phyloP scores from a whole-genome alignment of 2,113 vertebrate species.

The Siphamia tubifer region DNA sequence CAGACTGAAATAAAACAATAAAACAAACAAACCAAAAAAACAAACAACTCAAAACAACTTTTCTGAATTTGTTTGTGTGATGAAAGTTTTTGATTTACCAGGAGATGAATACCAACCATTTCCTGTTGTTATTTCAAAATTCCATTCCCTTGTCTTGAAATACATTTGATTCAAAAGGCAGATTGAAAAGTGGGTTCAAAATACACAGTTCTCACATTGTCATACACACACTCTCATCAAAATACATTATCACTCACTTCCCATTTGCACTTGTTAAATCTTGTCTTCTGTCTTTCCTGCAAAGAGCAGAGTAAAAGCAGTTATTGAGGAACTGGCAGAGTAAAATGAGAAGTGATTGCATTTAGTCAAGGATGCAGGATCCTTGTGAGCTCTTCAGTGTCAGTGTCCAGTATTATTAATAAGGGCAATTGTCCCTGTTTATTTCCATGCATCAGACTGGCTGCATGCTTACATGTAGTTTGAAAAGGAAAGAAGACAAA shows the following conservation, averaged over 20 bases:
- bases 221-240: not conserved
- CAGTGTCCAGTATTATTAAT: conserved; percentile 47
- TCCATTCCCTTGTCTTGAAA: not conserved
- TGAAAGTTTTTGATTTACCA: not conserved
- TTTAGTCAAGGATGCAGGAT: conserved; percentile 28
- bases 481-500: not conserved
- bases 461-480: not conserved
- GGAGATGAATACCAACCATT: not conserved
- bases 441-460: not conserved
- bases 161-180: not conserved
- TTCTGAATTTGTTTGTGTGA: not conserved
- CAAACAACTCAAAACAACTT: not conserved
- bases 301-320: conserved; percentile 12
- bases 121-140: not conserved
- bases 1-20: no score
- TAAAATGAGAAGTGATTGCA: not conserved
- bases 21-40: no score
- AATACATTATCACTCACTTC: conserved; percentile 1
- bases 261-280: not conserved
- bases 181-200: not conserved
- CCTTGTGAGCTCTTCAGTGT: conserved; percentile 20
- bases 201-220: not conserved
- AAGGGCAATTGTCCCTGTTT: conserved; percentile 43
- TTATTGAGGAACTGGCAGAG: conserved; percentile 30
- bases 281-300: not conserved